Evolutionary conservation across 2,113 vertebrate genomes (phyloP).

Genomic region (Anolis carolinensis): DNA sequence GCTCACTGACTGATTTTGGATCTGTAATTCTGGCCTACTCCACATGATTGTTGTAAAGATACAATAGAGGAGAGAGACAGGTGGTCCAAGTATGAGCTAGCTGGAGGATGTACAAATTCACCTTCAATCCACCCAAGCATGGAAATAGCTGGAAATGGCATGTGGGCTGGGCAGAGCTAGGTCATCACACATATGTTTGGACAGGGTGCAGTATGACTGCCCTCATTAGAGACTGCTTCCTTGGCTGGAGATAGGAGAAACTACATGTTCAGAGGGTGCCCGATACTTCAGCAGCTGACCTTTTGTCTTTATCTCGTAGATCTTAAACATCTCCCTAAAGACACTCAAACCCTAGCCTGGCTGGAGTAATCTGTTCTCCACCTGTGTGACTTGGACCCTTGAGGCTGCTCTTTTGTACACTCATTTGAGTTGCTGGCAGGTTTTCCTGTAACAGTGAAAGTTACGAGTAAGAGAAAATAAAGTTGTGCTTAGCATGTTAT

Average conservation of each 20-base stretch:
- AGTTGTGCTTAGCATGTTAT: conserved; percentile 68
- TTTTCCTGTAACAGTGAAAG: conserved; percentile 75
- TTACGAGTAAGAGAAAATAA: conserved; percentile 68
- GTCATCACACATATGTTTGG: background rate
- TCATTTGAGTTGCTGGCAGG: conserved; percentile 1
- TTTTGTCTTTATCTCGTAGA: background rate
- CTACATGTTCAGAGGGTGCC: background rate
- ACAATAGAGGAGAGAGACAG: no score
- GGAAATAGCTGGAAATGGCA: background rate
- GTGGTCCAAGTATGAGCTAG: background rate
- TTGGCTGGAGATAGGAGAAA: background rate
- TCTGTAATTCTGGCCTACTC: background rate
- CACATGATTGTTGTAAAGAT: background rate
- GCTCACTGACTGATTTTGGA: background rate
- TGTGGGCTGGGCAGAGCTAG: background rate
- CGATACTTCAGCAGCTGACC: rapidly evolving
- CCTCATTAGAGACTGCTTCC: background rate
- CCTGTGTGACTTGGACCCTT: rapidly evolving
- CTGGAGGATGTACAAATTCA: background rate
- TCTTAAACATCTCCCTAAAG: background rate
- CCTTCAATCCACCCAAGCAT: background rate
- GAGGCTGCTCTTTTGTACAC: background rate
- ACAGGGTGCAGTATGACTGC: background rate
- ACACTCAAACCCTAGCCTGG: background rate
- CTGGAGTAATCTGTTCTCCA: rapidly evolving